phyloP scores from a whole-genome alignment of 2,113 vertebrate species.

The Pachypanchax playfairii region DNA sequence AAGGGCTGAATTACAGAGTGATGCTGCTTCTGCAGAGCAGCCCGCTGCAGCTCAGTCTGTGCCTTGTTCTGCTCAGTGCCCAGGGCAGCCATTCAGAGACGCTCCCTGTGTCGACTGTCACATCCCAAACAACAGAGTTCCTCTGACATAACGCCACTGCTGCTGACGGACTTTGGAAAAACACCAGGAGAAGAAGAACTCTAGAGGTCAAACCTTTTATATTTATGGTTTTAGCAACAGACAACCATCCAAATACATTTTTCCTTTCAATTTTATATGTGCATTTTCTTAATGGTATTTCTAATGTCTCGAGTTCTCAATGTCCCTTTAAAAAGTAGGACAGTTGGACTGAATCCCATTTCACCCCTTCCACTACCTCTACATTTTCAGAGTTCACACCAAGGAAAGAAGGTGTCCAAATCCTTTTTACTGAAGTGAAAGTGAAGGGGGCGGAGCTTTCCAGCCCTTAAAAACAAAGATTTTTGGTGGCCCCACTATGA shows the following conservation, averaged over 20 bases:
- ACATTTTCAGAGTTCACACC: no score
- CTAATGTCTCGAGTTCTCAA: constrained; percentile 13
- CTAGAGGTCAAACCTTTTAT: constrained; percentile 24
- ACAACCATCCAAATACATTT: background rate
- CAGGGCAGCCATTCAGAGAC: constrained; percentile 74
- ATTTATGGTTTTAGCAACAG: constrained; percentile 16
- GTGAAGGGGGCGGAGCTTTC: no score
- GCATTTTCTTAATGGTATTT: constrained; percentile 4
- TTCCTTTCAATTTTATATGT: constrained; percentile 7
- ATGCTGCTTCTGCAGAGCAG: constrained; percentile 68
- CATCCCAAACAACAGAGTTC: constrained; percentile 62
- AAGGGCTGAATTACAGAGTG: constrained; percentile 72
- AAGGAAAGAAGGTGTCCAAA: no score
- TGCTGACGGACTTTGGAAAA: constrained; percentile 46
- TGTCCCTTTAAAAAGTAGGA: no score
- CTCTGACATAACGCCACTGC: constrained; percentile 47
- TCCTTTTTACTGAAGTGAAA: no score
- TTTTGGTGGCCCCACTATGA: no score
- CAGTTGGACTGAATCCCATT: no score
- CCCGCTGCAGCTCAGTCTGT: constrained; percentile 69
- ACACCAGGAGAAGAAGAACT: constrained; percentile 25
- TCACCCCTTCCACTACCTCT: no score
- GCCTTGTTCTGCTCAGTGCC: constrained; percentile 67
- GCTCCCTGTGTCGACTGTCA: constrained; percentile 53
- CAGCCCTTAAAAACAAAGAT: no score